Evolutionary conservation across 2,888 invertebrate species (phyloP), one percentile per base, ranked within the genome.

Genomic region (Branchinecta sandiegonensis): DNA sequence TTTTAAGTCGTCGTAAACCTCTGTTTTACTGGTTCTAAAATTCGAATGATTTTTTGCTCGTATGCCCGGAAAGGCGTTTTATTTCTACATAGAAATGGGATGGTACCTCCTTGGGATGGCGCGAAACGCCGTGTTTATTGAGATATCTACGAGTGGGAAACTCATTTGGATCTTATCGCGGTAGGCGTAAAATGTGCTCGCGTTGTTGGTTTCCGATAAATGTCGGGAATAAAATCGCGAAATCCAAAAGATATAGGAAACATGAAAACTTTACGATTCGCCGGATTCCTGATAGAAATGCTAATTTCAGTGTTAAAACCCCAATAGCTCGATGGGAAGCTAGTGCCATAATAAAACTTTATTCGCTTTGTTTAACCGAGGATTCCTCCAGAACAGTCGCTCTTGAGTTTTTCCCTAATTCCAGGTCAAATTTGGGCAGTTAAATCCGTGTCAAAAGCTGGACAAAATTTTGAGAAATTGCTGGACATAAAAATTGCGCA

Each of bases 231-330:
- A 56, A 56, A 56, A 56, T 14, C 23, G 23, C 9, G n/a, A 56
- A 56, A 56, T 56, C 8, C 56, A 56, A 56, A 56, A 56, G 56
- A 56, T 14, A n/a, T 56, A 56, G 7, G 56, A 56, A 8, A 9
- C 56, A 56, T 56, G 56, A 56, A 56, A 23, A 8, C 14, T 56
- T 56, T 56, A 56, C 14, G 56, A 56, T 56, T 56, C 9, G 7
- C n/a, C 1, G 56, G 56, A 8, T 56, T 56, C 23, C 14, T 56
- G 8, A 56, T 56, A 56, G 56, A 56, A 56, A 56, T 56, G 56
- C 56, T 56, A 56, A 56, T 56, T 56, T 56, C 56, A n/a, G 14
- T 56, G 8, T 14, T 56, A 56, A 56, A 56, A 56, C n/a, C 14
- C 14, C 14, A 56, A 56, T 56, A 56, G 1, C n/a, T 14, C 14